These are phyloP conservation scores for Ommatoiulus sabulosus DNA, from an alignment of 2,888 invertebrate genomes.

Conservation along the genomic window DNA sequence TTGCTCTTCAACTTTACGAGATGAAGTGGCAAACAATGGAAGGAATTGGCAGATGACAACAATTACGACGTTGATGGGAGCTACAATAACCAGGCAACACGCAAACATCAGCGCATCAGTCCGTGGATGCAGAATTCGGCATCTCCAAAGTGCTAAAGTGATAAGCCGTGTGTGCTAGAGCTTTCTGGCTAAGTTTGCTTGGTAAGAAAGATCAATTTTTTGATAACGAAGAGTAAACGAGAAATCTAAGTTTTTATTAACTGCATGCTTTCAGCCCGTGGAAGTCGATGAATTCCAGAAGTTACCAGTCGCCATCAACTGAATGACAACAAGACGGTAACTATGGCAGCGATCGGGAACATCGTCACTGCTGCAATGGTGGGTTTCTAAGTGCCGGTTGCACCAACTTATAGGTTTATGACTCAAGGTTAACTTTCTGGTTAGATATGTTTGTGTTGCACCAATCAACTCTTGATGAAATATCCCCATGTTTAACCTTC, in stretches of 20 bases:
- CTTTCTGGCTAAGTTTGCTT: background rate
- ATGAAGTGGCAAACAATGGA: conserved; percentile 30
- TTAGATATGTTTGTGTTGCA: no score
- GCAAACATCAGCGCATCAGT: background rate
- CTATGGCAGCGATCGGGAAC: background rate
- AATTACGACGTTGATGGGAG: conserved; percentile 13
- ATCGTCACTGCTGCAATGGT: background rate
- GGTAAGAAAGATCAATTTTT: background rate
- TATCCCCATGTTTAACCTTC: no score
- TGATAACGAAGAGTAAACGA: background rate
- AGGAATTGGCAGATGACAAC: conserved; percentile 40
- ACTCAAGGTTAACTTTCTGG: no score
- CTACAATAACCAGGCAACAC: background rate
- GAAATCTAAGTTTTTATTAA: no score
- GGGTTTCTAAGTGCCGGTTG: background rate
- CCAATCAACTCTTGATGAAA: no score
- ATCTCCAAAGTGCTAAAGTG: background rate
- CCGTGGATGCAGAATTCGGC: background rate
- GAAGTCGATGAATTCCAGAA: background rate
- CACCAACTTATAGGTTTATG: no score
- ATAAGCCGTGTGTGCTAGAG: background rate
- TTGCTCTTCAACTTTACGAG: conserved; percentile 31
- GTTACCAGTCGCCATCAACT: background rate
- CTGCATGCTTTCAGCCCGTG: background rate
- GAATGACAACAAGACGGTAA: background rate